Evolutionary conservation across 53 echinoderm and acorn worm genomes (phyloP), one percentile per base, ranked within the genome.

Genomic region (Zoroaster sp.): DNA sequence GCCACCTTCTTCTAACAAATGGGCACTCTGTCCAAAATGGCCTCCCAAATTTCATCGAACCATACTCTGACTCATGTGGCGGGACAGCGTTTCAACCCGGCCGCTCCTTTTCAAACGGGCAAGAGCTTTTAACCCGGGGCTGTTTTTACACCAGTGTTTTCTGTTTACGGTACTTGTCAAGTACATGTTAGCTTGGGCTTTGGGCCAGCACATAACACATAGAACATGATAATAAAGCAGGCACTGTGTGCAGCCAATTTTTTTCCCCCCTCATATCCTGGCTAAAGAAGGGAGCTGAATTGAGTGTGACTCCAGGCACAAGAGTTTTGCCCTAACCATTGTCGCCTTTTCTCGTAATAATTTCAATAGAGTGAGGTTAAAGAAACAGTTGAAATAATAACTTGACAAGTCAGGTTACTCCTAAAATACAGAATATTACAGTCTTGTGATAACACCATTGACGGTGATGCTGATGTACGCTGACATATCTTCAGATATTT

Each of bases 371-470:
- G 66, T 18, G 67, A 67, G 81, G 81, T 81, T 81, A 81, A 81
- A 81, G 81, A 66, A 81, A 81, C 81, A 81, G 81, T 81, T 81
- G 81, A 81, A 81, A 81, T 81, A 81, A 81, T 81, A 63, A 67
- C 55, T 28, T 40, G 67, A 81, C 81, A 81, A 43, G 81, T 81
- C 39, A 18, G 30, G 81, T 81, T 67, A 81, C 81, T 81, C 67
- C 81, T 66, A 78, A 39, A 40, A 30, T 76, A 31, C 32, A 14
- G 76, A 47, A 76, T 76, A 76, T 46, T 76, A 51, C 52, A 34
- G 40, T 39, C 63, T 79, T 79, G 54, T 55, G 38, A 59, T 46
- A 79, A 79, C 79, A 78, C 39, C 14, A 34, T 23, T 37, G 30
- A 81, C 39, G 44, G 40, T 81, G 81, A 81, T 38, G 30, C 9